Conservation (phyloP, 2,888 invertebrate species). For the Pammene fasciana region DNA sequence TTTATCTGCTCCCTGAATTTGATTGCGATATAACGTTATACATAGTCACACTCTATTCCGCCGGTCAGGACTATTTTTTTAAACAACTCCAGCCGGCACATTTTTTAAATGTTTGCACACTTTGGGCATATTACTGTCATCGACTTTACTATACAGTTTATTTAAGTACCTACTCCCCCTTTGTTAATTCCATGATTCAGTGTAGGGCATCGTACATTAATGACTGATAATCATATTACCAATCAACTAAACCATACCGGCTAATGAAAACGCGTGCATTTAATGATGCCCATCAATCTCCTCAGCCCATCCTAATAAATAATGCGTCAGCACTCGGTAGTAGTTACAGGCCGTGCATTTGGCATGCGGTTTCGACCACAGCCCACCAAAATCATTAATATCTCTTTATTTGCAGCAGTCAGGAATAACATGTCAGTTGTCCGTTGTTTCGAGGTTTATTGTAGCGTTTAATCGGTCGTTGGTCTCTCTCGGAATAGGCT, state of each 20-base stretch:
- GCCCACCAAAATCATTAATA: constrained; percentile 33
- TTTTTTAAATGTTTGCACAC: no score
- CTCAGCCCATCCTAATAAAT: constrained; percentile 45
- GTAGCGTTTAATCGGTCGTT: constrained; percentile 38
- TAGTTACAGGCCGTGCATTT: constrained; percentile 49
- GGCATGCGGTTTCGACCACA: constrained; percentile 45
- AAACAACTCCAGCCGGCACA: no score
- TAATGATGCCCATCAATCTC: constrained; percentile 25
- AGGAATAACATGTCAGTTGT: constrained; percentile 26
- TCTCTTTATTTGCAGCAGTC: constrained; percentile 23
- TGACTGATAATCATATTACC: neutral
- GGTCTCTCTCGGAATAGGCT: constrained; percentile 25
- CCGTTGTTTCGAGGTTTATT: constrained; percentile 30
- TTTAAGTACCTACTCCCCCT: no score
- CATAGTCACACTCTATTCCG: no score
- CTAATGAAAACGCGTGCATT: constrained; percentile 14
- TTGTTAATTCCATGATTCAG: no score
- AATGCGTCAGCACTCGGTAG: constrained; percentile 21
- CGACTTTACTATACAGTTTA: no score
- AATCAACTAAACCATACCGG: neutral
- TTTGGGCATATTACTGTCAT: no score
- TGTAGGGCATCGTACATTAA: no score
- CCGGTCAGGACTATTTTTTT: no score
- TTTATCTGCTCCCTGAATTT: no score
- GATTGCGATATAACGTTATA: no score